Base-by-base conservation (phyloP, 2,888 invertebrate genomes). In the Augiades crinisus region DNA sequence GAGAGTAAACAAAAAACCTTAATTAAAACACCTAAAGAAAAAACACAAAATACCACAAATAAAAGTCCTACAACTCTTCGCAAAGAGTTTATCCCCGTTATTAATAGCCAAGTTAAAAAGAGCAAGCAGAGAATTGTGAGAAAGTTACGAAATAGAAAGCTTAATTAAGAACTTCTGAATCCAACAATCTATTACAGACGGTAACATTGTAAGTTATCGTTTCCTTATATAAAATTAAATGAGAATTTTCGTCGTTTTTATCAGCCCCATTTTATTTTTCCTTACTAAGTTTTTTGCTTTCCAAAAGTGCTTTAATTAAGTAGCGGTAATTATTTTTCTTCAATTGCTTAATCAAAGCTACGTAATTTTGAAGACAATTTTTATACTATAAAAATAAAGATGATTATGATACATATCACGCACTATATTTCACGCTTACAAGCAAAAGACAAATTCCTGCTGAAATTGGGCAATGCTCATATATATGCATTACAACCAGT, bases 131-230 rank as follows among this genome's bases (percentile, higher is more conserved):
- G 63, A 54, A 40, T 68, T 6, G 55, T 57, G 1, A 65, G 67
- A 33, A 72, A 64, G 55, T 55, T 68, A 21, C 62, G 61, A 27
- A 66, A 64, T 33, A 61, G 65, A 47, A 76, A 70, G 65, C 58
- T 47, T 45, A 68, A 68, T 62, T 59, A 55, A 49, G 19, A 21
- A 47, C 13, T 13, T 37, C 17, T 16, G 27, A 46, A 46, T 19
- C 37, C 17, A 10, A 27, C 37, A 19, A 46, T 36, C 36, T 46
- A 36, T 36, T 36, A 34, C n/a, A 37, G 14, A 5, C 7, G 13
- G n/a, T 8, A 30, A 12, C 17, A 30, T 21, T 37, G 17, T 46
- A 27, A 27, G 27, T 30, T 47, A 37, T 47, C 10, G 36, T 24
- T 36, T 46, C 44, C n/a, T 45, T 45, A 34, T 34, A 45, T 45